Base-by-base conservation (phyloP, 2,113 vertebrate genomes). In the Onychostruthus taczanowskii region DNA sequence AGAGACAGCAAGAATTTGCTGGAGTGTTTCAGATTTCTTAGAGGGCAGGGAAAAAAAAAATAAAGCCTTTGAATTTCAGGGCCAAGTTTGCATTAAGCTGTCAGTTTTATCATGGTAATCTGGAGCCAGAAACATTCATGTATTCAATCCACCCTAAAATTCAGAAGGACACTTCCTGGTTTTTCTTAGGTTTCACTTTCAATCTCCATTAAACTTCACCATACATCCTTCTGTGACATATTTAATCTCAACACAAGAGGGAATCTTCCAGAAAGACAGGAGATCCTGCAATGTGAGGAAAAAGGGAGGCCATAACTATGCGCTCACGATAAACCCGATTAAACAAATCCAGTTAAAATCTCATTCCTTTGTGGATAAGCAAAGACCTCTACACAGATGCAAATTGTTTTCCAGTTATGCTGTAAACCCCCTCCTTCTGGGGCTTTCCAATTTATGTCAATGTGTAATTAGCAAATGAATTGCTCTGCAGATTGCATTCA, bases 381-480 rank as follows among this genome's bases (percentile, higher is more conserved):
- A 89, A 68, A 93, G 88, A 81, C 84, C 83, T 92, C 95, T 50
- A 95, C 90, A 90, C 88, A 95, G 92, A 96, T 96, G 94, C 90
- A 96, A 96, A 92, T 68, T 88, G 88, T 96, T 97, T 94, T 92
- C 86, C 88, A 84, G 94, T 92, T 92, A 81, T 56, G 83, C 59
- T 84, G 85, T 63, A 95, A 97, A 93, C 47, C 79, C 50, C 37
- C 72, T 81, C 79, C 95, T 96, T 95, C 93, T 88, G 88, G 94
- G 85, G 56, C 93, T 92, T 95, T 96, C 83, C 92, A 95, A 68
- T 94, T 87, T 83, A 95, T 92, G 92, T 92, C 92, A 92, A 82
- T 78, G 87, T 73, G 77, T 90, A 95, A 96, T 90, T 93, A 97
- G 93, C 93, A 97, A 96, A 92, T 95, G 93, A 97, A 96, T 96